Evolutionary conservation across 2,797 vertebrate species (phyloP).

Genomic region (Sarcoramphus papa): DNA sequence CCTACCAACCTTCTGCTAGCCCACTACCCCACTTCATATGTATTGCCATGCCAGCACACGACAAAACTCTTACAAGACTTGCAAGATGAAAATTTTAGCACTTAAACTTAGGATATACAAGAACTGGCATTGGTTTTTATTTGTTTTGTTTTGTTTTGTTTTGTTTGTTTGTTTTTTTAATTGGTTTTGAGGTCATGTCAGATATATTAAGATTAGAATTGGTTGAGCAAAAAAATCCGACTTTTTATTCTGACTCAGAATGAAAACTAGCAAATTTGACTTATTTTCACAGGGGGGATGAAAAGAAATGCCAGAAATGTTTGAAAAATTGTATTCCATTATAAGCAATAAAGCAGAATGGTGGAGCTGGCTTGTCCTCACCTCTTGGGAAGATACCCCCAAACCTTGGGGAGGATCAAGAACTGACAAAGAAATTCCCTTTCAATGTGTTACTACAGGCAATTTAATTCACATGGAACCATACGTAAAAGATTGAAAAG

Average conservation of each 20-base stretch:
- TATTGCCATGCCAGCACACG: background rate
- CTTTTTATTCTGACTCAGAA: background rate
- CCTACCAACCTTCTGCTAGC: conserved; percentile 58
- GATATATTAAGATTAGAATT: background rate
- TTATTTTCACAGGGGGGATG: background rate
- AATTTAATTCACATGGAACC: background rate
- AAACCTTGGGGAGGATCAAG: background rate
- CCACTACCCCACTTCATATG: background rate
- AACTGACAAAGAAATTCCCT: background rate
- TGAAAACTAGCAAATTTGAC: background rate
- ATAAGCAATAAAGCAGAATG: background rate
- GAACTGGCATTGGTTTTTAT: background rate
- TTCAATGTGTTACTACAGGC: background rate
- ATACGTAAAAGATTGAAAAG: background rate
- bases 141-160: background rate
- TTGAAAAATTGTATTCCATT: background rate
- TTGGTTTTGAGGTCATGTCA: background rate
- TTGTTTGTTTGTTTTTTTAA: background rate
- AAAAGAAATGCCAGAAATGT: background rate
- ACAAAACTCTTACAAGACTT: background rate
- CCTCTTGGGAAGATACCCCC: background rate
- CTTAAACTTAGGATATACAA: background rate
- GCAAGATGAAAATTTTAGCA: background rate
- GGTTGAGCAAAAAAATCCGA: background rate
- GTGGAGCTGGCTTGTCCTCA: background rate